These are phyloP conservation scores for Elaeidobius kamerunicus DNA, from an alignment of 2,888 invertebrate species.

Conservation along the genomic window DNA sequence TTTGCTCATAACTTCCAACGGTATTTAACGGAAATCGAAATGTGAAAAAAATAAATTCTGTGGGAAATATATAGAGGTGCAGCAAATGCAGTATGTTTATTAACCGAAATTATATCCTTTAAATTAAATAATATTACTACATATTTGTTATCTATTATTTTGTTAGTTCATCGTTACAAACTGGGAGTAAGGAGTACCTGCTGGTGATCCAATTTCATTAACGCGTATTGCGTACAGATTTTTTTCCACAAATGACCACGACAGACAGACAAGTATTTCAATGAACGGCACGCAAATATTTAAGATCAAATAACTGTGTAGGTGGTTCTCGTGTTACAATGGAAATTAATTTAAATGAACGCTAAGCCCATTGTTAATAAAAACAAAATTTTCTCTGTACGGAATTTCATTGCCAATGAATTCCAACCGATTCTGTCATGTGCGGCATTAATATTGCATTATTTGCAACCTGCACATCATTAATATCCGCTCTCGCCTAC, in stretches of 20 bases:
- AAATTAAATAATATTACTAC: too few species aligned
- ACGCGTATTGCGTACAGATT: not conserved
- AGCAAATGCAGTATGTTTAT: too few species aligned
- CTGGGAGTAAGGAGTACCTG: too few species aligned
- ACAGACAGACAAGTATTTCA: not conserved
- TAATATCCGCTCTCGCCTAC: conserved; percentile 6
- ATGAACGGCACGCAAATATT: conserved; percentile 3
- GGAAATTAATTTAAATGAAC: conserved; percentile 17
- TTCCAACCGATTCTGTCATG: conserved; percentile 2
- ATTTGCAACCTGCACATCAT: conserved; percentile 19
- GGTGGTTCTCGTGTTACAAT: conserved; percentile 19
- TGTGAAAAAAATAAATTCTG: too few species aligned
- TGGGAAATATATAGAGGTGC: too few species aligned
- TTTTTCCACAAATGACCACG: not conserved
- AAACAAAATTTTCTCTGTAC: conserved; percentile 17
- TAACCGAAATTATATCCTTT: too few species aligned
- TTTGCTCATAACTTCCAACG: too few species aligned
- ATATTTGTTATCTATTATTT: too few species aligned
- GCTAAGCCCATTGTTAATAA: conserved; percentile 1
- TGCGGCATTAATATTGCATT: conserved; percentile 11
- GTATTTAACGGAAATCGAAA: too few species aligned
- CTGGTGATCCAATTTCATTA: not conserved
- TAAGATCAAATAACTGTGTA: conserved; percentile 19
- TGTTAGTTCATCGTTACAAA: too few species aligned
- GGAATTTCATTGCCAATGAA: conserved; percentile 20